Percentiles rank a stretch among this genome's conserved stretches.
Evolutionary conservation across 2,888 invertebrate species (phyloP).

Genomic region (Clivina fossor): DNA sequence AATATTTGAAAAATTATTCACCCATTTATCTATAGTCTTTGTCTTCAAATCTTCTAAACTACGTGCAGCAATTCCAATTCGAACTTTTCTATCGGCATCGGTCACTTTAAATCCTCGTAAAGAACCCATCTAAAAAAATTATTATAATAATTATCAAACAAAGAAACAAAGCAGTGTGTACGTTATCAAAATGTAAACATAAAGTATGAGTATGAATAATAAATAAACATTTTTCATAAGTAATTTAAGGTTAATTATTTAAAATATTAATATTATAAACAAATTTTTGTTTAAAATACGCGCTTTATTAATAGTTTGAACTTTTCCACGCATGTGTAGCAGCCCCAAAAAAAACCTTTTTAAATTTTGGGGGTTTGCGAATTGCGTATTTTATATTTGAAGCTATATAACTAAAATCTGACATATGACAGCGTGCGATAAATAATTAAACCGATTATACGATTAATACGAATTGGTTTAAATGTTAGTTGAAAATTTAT

Average conservation of each 20-base stretch:
- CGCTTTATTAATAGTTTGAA: slow-evolving; percentile 1
- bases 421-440: neutral
- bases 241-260: too few relatives aligned
- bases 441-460: too few relatives aligned
- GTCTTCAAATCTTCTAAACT: slow-evolving; percentile 65
- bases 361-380: slow-evolving; percentile 15
- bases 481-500: too few relatives aligned
- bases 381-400: neutral
- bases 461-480: too few relatives aligned
- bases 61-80: slow-evolving; percentile 71
- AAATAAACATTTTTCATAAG: too few relatives aligned
- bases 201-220: too few relatives aligned
- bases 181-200: too few relatives aligned
- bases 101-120: slow-evolving; percentile 74
- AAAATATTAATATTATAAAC: neutral
- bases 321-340: slow-evolving; percentile 19
- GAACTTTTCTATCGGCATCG: slow-evolving; percentile 65
- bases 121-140: slow-evolving; percentile 48
- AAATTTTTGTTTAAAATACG: slow-evolving; percentile 10
- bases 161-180: slow-evolving; percentile 24
- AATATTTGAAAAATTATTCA: slow-evolving; percentile 38
- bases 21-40: slow-evolving; percentile 69
- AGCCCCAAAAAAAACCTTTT: slow-evolving; percentile 6
- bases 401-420: neutral
- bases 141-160: slow-evolving; percentile 9